A percentile compares a stretch with the other conserved stretches of the same genome.
These are phyloP conservation scores for Hypomesus transpacificus DNA, from an alignment of 2,113 vertebrate genomes.

Conservation along the genomic window DNA sequence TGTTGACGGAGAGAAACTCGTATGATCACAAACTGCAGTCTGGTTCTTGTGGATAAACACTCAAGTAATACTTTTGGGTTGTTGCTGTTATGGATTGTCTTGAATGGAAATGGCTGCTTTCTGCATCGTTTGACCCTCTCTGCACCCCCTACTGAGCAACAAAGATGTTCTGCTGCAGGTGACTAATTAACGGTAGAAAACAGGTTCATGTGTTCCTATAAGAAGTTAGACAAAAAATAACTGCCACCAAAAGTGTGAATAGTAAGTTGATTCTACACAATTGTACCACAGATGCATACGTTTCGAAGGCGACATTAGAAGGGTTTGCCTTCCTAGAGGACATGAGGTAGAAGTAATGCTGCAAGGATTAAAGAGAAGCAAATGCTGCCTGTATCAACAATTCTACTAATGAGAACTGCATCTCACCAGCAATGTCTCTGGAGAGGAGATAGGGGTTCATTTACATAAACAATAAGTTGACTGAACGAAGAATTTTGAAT, in stretches of 20 bases:
- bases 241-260: constrained; percentile 29
- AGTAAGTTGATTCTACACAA: background rate
- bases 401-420: constrained; percentile 44
- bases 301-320: background rate
- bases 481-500: background rate
- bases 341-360: background rate
- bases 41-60: constrained; percentile 13
- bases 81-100: background rate
- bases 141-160: constrained; percentile 74
- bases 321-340: background rate
- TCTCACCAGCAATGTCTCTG: constrained; percentile 23
- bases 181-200: constrained; percentile 80
- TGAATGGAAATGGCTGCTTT: constrained; percentile 26
- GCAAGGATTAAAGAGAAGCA: background rate
- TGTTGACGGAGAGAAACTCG: constrained; percentile 65
- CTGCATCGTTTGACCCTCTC: constrained; percentile 52
- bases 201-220: constrained; percentile 28
- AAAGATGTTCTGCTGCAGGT: constrained; percentile 84
- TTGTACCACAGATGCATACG: constrained; percentile 8
- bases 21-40: constrained; percentile 18
- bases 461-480: constrained; percentile 3
- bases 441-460: background rate
- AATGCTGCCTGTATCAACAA: constrained; percentile 18
- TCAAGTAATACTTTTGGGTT: background rate
- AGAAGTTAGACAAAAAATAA: constrained; percentile 21